Evolutionary conservation across 2,888 invertebrate genomes (phyloP), one percentile per base, ranked within the genome.

Genomic region (Drosophila monieri): DNA sequence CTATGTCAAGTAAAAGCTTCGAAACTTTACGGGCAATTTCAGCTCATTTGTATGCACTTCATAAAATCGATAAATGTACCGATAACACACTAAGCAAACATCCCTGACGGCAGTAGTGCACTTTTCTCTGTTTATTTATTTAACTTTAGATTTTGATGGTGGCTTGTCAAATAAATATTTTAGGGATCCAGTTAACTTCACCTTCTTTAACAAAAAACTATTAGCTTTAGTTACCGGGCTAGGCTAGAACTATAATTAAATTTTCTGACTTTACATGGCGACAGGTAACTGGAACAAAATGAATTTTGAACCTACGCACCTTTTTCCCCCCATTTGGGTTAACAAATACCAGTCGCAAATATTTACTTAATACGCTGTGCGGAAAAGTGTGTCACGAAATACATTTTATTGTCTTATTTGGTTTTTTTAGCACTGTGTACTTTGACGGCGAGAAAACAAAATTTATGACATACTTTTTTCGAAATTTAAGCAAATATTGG

Each of bases 341-440:
- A 54, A 30, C 69, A 69, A 69, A 44, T 55, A 61, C n/a, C 43
- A 30, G 25, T 10, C 35, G 21, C 71, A 69, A 70, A 61, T 70
- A 70, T 61, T 54, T 70, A 70, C 55, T 69, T 55, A 61, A 71
- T 71, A 61, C 48, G 54, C 55, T 30, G 25, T 8, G 46, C 46
- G 69, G 46, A 52, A 71, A 69, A 71, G 71, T 69, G 39, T 61
- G 69, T 69, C 71, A 69, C 49, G 62, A 70, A 62, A 69, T 69
- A 69, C 39, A 69, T 71, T 69, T 69, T 70, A 69, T 69, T 71
- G 62, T 71, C 62, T 70, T 70, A 62, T 71, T 69, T 70, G 54
- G 41, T 39, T 30, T 69, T 58, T 67, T 58, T 48, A 27, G 30
- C 43, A 23, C 23, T 69, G 48, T 69, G 43, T 60, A 61, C n/a